Evolutionary conservation across 2,797 vertebrate species (phyloP), one percentile per base, ranked within the genome.

Genomic region (Pyrocephalus nanus): DNA sequence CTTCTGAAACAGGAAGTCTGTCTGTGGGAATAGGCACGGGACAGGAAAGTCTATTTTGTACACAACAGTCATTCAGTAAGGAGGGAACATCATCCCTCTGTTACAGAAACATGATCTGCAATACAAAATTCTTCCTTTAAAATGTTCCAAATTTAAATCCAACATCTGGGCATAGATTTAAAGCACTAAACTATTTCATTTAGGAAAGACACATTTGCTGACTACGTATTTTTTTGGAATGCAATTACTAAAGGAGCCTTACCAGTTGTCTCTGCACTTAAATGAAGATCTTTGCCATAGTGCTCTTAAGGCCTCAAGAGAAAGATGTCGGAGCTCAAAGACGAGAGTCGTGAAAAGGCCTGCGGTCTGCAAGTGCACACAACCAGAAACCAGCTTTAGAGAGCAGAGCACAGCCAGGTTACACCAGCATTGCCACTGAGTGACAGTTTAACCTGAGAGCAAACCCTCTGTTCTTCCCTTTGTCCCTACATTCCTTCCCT

Each of bases 181-280:
- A n/a, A n/a, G n/a, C n/a, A n/a, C n/a, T n/a, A n/a, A n/a, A n/a
- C n/a, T n/a, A n/a, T n/a, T n/a, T n/a, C n/a, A n/a, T n/a, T n/a
- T n/a, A n/a, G n/a, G n/a, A n/a, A n/a, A 38, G 60, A 61, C 60
- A 47, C 9, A 34, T 38, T 55, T 72, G 0, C 70, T 79, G 65
- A 7, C 13, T 50, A 8, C 27, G 9, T 26, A 17, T 12, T 36
- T 70, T 81, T 71, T 71, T 72, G 22, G 5, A 78, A 51, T 13
- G 15, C 15, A 60, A 5, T 36, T 86, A 34, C 36, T 66, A 26
- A 70, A 75, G 32, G 16, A 15, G 13, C 48, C 98, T 98, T 95
- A 98, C 99, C 98, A 98, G 88, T 98, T 98, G 91, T 98, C 98
- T 75, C 94, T 96, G 87, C 98, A 99, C 96, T 98, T 98, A 92